Evolutionary conservation across 2,113 vertebrate species (phyloP).

Genomic region (Dromaius novaehollandiae): DNA sequence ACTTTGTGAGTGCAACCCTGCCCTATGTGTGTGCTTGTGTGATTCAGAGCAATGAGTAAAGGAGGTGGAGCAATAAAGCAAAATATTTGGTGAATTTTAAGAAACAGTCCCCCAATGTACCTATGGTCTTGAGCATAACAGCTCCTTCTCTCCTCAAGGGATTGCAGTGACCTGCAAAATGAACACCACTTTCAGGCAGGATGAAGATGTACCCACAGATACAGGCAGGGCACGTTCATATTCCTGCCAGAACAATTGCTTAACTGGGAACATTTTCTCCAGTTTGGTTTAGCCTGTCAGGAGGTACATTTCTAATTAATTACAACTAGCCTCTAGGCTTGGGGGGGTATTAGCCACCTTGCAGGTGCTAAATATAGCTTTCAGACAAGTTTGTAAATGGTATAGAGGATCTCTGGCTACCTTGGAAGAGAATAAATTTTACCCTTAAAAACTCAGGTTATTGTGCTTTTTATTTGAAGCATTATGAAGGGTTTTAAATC

Average conservation of each 20-base stretch:
- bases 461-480: too few relatives aligned
- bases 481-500: neutral
- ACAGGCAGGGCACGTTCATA: neutral
- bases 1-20: neutral
- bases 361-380: neutral
- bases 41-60: neutral
- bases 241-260: neutral
- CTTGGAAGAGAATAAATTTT: neutral
- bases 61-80: neutral
- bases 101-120: neutral
- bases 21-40: neutral
- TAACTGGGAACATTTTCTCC: neutral
- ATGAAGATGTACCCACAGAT: neutral
- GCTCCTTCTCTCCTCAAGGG: neutral
- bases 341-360: neutral
- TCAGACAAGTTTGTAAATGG: neutral
- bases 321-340: neutral
- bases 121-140: neutral
- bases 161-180: neutral
- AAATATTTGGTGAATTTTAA: neutral
- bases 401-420: neutral
- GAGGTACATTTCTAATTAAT: neutral
- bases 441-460: neutral
- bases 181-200: neutral
- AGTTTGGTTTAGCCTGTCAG: neutral